These are phyloP conservation scores for Andinoacara biseriatus DNA, from an alignment of 2,113 vertebrate genomes.

Conservation along the genomic window DNA sequence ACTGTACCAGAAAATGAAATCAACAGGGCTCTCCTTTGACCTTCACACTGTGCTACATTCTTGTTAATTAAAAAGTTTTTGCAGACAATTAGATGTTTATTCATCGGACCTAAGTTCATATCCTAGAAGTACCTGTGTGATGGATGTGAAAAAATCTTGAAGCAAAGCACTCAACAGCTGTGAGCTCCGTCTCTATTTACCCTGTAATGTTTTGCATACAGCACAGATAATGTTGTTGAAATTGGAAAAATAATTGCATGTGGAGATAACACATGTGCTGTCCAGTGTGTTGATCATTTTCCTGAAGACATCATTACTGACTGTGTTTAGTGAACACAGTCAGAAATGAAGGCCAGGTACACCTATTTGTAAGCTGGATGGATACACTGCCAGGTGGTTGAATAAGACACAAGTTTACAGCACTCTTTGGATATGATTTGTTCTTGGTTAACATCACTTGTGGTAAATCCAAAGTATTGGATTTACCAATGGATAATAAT, in stretches of 20 bases:
- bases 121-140: background rate
- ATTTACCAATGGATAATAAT: background rate
- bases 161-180: too few relatives aligned
- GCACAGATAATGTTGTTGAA: background rate
- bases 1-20: background rate
- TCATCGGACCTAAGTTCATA: background rate
- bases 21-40: background rate
- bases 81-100: background rate
- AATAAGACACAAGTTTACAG: background rate
- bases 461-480: background rate
- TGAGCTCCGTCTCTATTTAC: background rate
- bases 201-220: background rate
- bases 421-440: background rate
- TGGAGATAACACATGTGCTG: background rate
- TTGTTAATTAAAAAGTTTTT: background rate
- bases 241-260: background rate
- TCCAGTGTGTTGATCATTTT: background rate
- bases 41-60: background rate
- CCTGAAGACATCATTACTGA: background rate
- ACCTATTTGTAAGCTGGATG: background rate
- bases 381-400: background rate
- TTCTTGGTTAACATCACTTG: background rate
- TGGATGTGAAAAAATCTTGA: background rate
- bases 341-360: background rate
- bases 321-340: background rate